phyloP scores from a whole-genome alignment of 2,888 invertebrate genomes.

The Stictocephala bisonia region DNA sequence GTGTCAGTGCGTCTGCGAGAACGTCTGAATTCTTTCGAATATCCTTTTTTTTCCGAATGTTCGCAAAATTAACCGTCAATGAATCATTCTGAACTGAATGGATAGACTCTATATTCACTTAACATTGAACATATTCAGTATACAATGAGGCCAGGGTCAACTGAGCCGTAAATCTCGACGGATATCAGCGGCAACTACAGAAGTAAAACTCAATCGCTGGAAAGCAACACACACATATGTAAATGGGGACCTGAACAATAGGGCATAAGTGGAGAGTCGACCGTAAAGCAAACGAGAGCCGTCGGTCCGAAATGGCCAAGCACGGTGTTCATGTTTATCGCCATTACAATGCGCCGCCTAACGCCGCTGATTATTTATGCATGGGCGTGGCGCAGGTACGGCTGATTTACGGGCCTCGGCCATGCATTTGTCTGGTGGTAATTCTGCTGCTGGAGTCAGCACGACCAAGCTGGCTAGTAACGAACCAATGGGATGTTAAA shows the following conservation, averaged over 20 bases:
- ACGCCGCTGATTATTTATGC: constrained; percentile 32
- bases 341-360: constrained; percentile 17
- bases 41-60: no score
- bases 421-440: constrained; percentile 25
- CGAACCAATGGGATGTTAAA: no score
- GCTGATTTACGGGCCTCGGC: constrained; percentile 8
- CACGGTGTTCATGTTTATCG: constrained; percentile 36
- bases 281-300: constrained; percentile 43
- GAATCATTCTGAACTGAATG: no score
- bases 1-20: no score
- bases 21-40: no score
- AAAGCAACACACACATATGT: constrained; percentile 24
- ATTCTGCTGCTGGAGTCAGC: no score
- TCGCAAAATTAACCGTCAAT: no score
- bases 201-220: constrained; percentile 28
- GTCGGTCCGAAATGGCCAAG: constrained; percentile 39
- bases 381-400: constrained; percentile 33
- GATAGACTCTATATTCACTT: no score
- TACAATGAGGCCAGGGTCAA: no score
- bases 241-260: constrained; percentile 30
- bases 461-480: no score
- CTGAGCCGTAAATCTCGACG: background rate
- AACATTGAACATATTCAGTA: no score
- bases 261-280: constrained; percentile 21
- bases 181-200: constrained; percentile 22